Percentiles rank a stretch among this genome's conserved stretches.
Conservation (phyloP, 2,888 invertebrate genomes). For the Drosophila imparisetae region DNA sequence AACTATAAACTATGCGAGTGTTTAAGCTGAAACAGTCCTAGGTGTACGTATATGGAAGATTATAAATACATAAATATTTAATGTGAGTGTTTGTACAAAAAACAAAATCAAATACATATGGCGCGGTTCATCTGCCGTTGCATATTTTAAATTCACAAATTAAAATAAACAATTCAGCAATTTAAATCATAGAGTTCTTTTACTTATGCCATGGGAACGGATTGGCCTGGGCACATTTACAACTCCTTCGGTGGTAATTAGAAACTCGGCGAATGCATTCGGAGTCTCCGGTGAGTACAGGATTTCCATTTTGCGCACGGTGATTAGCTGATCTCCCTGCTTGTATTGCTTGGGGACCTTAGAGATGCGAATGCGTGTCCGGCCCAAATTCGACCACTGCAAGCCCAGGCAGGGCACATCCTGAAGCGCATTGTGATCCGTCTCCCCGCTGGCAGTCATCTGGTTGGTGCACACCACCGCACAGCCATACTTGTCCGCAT, state of each 20-base stretch:
- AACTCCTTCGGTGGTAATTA: conserved; percentile 85
- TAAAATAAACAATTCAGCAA: conserved; percentile 60
- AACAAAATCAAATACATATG: conserved; percentile 7
- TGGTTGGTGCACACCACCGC: conserved; percentile 90
- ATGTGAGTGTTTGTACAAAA: conserved; percentile 71
- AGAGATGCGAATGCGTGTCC: conserved; percentile 86
- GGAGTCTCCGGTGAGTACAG: conserved; percentile 87
- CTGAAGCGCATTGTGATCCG: conserved; percentile 41
- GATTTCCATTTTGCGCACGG: conserved; percentile 85
- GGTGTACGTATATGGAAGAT: conserved; percentile 58
- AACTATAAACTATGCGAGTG: conserved; percentile 45
- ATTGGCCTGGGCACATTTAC: conserved; percentile 63
- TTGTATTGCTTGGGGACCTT: conserved; percentile 81
- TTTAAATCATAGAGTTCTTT: conserved; percentile 21
- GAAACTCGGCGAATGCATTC: conserved; percentile 85
- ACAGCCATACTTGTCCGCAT: conserved; percentile 86
- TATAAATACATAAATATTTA: conserved; percentile 48
- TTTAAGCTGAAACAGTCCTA: conserved; percentile 51
- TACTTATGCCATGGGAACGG: neutral
- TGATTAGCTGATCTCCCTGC: conserved; percentile 66
- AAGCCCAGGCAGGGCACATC: conserved; percentile 87
- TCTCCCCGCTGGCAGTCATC: conserved; percentile 84
- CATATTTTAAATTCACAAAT: conserved; percentile 65
- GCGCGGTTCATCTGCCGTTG: conserved; percentile 38
- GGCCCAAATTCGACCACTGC: conserved; percentile 88